A percentile compares a stretch with the other conserved stretches of the same genome.
Evolutionary conservation across 2,797 vertebrate species (phyloP).

Genomic region (Syncerus caffer): DNA sequence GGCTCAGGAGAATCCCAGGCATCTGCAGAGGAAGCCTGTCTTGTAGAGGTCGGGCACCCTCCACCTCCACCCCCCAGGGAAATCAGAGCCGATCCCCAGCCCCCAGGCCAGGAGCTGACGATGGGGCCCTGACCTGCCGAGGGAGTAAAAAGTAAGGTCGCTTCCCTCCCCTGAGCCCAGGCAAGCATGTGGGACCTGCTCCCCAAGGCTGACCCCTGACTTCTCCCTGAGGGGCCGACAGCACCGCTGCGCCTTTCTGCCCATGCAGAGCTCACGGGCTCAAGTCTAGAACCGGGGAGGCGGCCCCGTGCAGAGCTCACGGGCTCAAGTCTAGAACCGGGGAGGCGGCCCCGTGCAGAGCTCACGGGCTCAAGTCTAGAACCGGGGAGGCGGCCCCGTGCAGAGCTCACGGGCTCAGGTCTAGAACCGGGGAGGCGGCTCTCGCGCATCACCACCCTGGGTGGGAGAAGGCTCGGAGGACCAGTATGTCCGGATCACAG

Average conservation of each 20-base stretch:
- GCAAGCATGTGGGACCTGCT: neutral
- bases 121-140: neutral
- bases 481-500: neutral
- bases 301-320: too few species aligned
- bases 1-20: neutral
- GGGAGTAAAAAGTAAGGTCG: neutral
- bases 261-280: fast-evolving
- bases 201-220: neutral
- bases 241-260: neutral
- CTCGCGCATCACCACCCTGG: too few species aligned
- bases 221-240: neutral
- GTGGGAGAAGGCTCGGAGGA: neutral
- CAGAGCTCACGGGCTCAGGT: too few species aligned
- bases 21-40: neutral
- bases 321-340: fast-evolving
- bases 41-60: neutral
- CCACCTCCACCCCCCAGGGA: neutral
- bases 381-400: fast-evolving
- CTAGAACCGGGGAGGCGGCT: fast-evolving
- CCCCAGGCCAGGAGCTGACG: neutral
- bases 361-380: neutral
- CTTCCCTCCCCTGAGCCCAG: fast-evolving
- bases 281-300: fast-evolving
- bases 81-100: neutral
- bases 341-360: fast-evolving